Evolutionary conservation across 2,113 vertebrate species (phyloP).

Genomic region (Martes martes): DNA sequence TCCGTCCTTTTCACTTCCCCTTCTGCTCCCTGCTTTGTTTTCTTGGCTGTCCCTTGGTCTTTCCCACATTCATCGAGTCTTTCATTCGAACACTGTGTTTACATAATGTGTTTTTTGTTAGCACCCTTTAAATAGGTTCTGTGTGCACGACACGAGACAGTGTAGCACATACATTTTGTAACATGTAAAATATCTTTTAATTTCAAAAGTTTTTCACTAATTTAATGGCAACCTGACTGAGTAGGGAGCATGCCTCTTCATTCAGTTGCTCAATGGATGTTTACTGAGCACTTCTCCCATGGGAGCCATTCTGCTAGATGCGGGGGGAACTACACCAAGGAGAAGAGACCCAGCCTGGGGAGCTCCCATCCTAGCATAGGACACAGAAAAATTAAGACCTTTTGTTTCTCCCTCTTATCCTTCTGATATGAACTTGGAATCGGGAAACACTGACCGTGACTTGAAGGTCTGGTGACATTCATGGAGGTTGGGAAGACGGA

Average conservation of each 20-base stretch:
- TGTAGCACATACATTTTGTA: not conserved
- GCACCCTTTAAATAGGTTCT: not conserved
- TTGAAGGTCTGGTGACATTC: not conserved
- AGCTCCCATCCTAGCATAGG: not conserved
- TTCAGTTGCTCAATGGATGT: not conserved
- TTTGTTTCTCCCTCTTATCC: not conserved
- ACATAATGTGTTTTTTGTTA: not conserved
- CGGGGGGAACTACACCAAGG: accelerated
- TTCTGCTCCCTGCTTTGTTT: not conserved
- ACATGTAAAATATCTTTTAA: not conserved
- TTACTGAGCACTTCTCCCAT: not conserved
- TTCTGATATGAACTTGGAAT: not conserved
- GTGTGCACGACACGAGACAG: not conserved
- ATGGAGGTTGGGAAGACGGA: not conserved
- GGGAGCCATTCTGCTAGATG: accelerated
- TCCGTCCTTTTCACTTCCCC: not conserved
- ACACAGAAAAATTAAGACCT: not conserved
- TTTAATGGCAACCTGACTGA: not conserved
- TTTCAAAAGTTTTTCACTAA: not conserved
- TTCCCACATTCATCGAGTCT: not conserved
- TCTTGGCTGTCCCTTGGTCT: not conserved
- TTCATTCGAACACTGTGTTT: not conserved
- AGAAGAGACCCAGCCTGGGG: not conserved
- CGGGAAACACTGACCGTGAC: not conserved
- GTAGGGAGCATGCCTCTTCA: not conserved